Base-by-base conservation (phyloP, 2,888 invertebrate species). In the Drosophila anceps region DNA sequence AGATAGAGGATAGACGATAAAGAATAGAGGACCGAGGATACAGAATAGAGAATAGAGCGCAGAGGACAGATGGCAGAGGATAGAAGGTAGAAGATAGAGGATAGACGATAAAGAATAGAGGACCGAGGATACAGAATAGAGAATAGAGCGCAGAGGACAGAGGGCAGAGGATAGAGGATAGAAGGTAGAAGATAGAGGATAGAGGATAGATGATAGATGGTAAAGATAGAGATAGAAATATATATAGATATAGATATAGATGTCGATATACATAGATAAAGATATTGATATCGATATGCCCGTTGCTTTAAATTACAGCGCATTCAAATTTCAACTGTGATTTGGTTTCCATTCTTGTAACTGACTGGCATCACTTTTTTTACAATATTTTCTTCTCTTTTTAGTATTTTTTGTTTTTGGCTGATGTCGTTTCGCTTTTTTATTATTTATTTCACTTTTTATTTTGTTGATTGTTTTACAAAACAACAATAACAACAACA, bases 391-490 rank as follows among this genome's bases (percentile, higher is more conserved):
- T 43, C 48, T 62, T 72, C n/a, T 59, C 4, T 12, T 54, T 59
- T 69, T 64, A 37, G 53, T 53, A 54, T 57, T 74, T 50, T n/a
- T n/a, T n/a, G n/a, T n/a, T n/a, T n/a, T 79, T 76, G 73, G 61
- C 20, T 75, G 53, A 60, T 71, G 82, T 76, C 65, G 64, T 67
- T 73, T 76, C 50, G 58, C 71, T 78, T 74, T 71, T 71, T 70
- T 80, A 78, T 80, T 80, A 80, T 81, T 81, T 76, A 78, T 79
- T 80, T 73, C 70, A 58, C 78, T 71, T 76, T 80, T 86, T 81
- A 83, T 82, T 82, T 84, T 76, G 82, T 77, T 85, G 85, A 89
- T 85, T 85, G 82, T 88, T 88, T 85, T 82, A 76, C 71, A 82
- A 82, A 88, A 80, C 73, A 79, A 75, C 65, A 74, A 74, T 24